Conservation (phyloP, 2,113 vertebrate species). For the Odontesthes bonariensis region DNA sequence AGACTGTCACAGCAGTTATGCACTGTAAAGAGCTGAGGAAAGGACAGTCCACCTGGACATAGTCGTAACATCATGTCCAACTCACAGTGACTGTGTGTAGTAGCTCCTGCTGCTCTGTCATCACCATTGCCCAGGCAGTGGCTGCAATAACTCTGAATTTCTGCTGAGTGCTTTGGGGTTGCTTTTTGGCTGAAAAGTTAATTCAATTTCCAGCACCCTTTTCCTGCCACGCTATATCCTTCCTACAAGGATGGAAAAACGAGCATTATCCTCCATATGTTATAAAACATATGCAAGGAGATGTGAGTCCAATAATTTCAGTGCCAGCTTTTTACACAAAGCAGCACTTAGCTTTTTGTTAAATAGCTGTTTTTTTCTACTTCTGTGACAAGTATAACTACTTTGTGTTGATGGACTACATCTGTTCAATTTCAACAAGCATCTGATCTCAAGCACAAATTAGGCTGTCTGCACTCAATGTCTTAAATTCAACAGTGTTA, state of each 20-base stretch:
- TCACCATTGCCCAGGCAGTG: neutral
- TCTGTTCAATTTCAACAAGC: conserved; percentile 38
- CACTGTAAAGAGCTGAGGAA: conserved; percentile 12
- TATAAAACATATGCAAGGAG: conserved; percentile 5
- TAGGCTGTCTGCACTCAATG: conserved; percentile 21
- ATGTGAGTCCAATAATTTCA: conserved; percentile 9
- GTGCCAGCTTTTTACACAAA: conserved; percentile 1
- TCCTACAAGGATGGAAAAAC: conserved; percentile 8
- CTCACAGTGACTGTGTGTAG: conserved; percentile 6
- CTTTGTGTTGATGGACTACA: conserved; percentile 13
- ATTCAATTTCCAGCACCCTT: conserved; percentile 25
- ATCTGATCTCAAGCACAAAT: conserved; percentile 36
- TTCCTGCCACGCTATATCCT: neutral
- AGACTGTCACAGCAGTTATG: conserved; percentile 28
- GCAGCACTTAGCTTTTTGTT: neutral
- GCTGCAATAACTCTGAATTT: conserved; percentile 1
- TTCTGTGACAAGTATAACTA: conserved; percentile 7
- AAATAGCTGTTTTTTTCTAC: conserved; percentile 18
- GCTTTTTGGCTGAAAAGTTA: conserved; percentile 21
- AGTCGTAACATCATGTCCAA: conserved; percentile 11
- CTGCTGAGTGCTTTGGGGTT: conserved; percentile 19
- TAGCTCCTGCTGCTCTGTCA: neutral
- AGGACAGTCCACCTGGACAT: neutral
- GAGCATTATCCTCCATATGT: conserved; percentile 9
- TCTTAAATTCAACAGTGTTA: conserved; percentile 46